Conservation (phyloP, 2,888 invertebrate species). For the Parthenolecanium corni region DNA sequence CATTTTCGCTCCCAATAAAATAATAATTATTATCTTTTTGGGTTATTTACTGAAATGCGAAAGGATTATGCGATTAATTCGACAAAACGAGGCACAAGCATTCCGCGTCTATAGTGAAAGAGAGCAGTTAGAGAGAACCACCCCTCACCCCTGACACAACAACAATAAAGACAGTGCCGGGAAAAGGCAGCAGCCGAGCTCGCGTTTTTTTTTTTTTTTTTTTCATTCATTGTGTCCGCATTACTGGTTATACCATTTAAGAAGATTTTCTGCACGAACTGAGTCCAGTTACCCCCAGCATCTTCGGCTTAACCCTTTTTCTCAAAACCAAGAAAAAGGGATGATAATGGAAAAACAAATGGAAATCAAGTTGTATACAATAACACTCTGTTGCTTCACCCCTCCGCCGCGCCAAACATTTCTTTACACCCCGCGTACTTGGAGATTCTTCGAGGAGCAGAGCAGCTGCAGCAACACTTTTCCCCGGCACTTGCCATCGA, state of each 20-base stretch:
- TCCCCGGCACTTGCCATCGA: not conserved
- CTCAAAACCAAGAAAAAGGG: not conserved
- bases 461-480: slow-evolving; percentile 20
- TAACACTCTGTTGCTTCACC: not conserved
- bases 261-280: slow-evolving; percentile 28
- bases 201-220: slow-evolving; percentile 7
- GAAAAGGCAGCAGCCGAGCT: slow-evolving; percentile 24
- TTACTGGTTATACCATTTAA: slow-evolving; percentile 21
- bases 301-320: not conserved
- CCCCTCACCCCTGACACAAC: slow-evolving; percentile 1
- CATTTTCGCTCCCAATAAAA: slow-evolving; percentile 8
- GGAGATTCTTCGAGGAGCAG: not conserved
- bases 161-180: slow-evolving; percentile 19
- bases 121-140: not conserved
- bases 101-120: not conserved
- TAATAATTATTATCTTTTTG: slow-evolving; percentile 22
- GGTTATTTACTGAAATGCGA: slow-evolving; percentile 16
- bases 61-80: slow-evolving; percentile 25
- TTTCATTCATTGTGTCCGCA: slow-evolving; percentile 14
- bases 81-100: slow-evolving; percentile 2
- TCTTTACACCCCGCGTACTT: not conserved
- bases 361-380: slow-evolving; percentile 22
- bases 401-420: not conserved
- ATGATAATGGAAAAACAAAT: slow-evolving; percentile 27
- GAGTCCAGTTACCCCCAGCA: slow-evolving; percentile 12